Percentiles rank a stretch among this genome's conserved stretches.
These are phyloP conservation scores for Drosophila pandora DNA, from an alignment of 1,140 invertebrate species.

Conservation along the genomic window DNA sequence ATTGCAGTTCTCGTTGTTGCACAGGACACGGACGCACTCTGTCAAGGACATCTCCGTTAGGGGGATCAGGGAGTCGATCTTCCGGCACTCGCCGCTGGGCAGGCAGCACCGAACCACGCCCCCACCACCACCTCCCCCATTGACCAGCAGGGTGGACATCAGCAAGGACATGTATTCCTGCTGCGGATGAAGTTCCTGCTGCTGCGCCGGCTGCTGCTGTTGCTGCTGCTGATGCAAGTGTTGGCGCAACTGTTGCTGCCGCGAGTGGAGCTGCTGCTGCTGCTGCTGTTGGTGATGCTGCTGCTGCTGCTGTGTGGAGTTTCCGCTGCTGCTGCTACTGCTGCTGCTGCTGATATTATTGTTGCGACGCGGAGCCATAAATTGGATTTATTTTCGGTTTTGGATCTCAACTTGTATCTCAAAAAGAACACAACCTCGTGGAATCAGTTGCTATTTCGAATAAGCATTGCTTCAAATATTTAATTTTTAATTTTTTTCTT, in stretches of 20 bases:
- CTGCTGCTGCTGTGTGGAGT: slow-evolving; percentile 39
- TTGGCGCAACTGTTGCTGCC: slow-evolving; percentile 53
- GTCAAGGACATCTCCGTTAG: slow-evolving; percentile 90
- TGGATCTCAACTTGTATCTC: background rate
- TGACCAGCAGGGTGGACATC: slow-evolving; percentile 71
- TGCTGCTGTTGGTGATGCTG: slow-evolving; percentile 47
- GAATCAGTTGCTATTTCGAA: slow-evolving; percentile 23
- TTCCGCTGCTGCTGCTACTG: slow-evolving; percentile 35
- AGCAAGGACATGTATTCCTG: slow-evolving; percentile 33
- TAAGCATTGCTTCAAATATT: slow-evolving; percentile 19
- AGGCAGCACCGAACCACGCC: slow-evolving; percentile 89
- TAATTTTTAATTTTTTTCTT: slow-evolving; percentile 15
- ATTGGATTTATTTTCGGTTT: slow-evolving; percentile 27
- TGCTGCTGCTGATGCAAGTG: slow-evolving; percentile 47
- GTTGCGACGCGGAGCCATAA: slow-evolving; percentile 80
- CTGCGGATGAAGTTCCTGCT: slow-evolving; percentile 23
- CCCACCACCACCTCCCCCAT: slow-evolving; percentile 31
- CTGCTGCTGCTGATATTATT: slow-evolving; percentile 45
- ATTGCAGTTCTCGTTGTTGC: slow-evolving; percentile 96
- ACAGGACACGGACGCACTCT: slow-evolving; percentile 94
- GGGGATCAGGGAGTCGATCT: slow-evolving; percentile 87
- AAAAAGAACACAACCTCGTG: background rate
- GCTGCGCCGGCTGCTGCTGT: slow-evolving; percentile 7
- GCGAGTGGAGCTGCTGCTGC: slow-evolving; percentile 32
- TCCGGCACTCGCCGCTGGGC: slow-evolving; percentile 91